These are phyloP conservation scores for Prosapia bicincta DNA, from an alignment of 2,888 invertebrate genomes.

Conservation along the genomic window DNA sequence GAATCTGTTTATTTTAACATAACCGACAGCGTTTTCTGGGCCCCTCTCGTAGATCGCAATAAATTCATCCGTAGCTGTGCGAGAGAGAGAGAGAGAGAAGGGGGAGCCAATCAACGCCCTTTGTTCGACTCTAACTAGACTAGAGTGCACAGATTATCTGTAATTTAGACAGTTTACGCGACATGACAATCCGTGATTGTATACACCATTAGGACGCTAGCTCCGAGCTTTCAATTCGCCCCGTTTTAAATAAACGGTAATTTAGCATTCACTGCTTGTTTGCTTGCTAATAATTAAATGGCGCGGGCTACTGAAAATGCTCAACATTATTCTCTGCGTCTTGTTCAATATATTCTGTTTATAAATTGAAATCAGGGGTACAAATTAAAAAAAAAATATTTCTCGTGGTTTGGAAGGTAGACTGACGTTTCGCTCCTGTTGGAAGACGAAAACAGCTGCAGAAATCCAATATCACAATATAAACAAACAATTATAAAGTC, in stretches of 20 bases:
- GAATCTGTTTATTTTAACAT: too few relatives aligned
- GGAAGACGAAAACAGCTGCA: too few relatives aligned
- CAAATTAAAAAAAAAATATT: too few relatives aligned
- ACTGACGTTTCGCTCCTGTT: too few relatives aligned
- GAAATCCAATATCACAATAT: too few relatives aligned
- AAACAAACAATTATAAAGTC: too few relatives aligned
- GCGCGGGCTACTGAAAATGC: too few relatives aligned
- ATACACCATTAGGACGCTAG: background rate
- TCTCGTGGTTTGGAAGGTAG: too few relatives aligned
- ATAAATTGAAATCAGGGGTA: too few relatives aligned
- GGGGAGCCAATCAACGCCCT: background rate
- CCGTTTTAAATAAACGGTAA: background rate
- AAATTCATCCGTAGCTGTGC: background rate
- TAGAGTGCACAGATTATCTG: conserved; percentile 2
- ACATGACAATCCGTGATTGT: background rate
- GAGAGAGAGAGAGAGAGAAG: background rate
- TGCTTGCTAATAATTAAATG: background rate
- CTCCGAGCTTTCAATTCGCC: background rate
- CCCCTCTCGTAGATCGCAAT: background rate
- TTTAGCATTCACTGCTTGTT: background rate
- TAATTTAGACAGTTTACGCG: background rate
- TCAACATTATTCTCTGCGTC: too few relatives aligned
- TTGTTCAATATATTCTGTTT: too few relatives aligned
- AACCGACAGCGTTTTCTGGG: background rate
- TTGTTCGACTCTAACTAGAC: background rate